Evolutionary conservation across 2,888 invertebrate species (phyloP), one percentile per base, ranked within the genome.

Genomic region (Calameuta filiformis): DNA sequence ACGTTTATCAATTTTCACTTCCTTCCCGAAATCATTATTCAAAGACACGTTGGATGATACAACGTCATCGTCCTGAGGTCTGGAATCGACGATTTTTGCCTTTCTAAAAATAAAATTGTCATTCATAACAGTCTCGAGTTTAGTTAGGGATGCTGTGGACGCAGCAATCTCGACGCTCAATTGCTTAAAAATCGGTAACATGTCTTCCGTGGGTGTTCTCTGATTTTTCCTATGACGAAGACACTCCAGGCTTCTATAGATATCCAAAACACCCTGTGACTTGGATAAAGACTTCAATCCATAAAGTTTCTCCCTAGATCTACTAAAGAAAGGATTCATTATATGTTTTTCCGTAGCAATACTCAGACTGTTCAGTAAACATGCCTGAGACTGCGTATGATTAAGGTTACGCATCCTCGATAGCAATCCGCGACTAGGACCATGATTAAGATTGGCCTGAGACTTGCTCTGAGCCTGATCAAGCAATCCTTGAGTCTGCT

Each of bases 251-350:
- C 91, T 92, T 75, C 91, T 88, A 83, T 92, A 92, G 76, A 92
- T 90, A 80, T 92, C 91, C 77, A 93, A 84, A 37, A 92, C 92
- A 77, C 93, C 93, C 76, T 93, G 93, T 0, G 93, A 93, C 82
- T 92, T 92, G 1, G 93, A 93, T 75, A 93, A 83, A 81, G 92
- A 91, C 75, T 91, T 90, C 11, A 93, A 85, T 0, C 92, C 93
- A 77, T 93, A 93, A 1, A 93, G 87, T 78, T 93, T 93, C 81
- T 93, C 93, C 69, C 91, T 87, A 1, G 93, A 93, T 31, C 92
- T 89, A 75, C 90, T 88, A 76, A 91, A 90, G 11, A 89, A 84
- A 0, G 91, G 89, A 77, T 89, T 86, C 77, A 89, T 83, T 37
- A 82, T 78, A n/a, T 33, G 71, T 15, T 33, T 71, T 33, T 31